Base-by-base conservation (phyloP, 2,113 vertebrate species). In the Aplodontia rufa region DNA sequence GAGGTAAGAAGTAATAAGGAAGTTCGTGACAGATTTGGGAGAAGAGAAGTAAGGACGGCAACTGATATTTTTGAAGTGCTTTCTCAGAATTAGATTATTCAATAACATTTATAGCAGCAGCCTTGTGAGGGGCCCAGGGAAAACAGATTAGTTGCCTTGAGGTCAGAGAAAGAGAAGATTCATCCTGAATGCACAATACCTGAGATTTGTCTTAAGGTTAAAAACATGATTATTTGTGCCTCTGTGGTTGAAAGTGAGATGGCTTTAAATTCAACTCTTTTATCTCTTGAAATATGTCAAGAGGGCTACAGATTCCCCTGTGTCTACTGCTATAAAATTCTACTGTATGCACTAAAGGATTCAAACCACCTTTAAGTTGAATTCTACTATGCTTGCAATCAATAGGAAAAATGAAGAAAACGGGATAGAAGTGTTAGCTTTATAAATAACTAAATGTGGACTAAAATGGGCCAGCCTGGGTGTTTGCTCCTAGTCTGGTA, bases 211-310 rank as follows among this genome's bases (percentile, higher is more conserved):
- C 60, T 74, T 95, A 69, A 89, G 60, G 94, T 58, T 94, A 60
- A 95, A 96, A 96, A 68, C 51, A 53, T 5, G 17, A 66, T 75
- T 91, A 79, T 79, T 92, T 95, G 86, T 75, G 74, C 40, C 91
- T 66, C 49, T 45, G 30, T 90, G 96, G 47, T 89, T 88, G 74
- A 89, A 91, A 94, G 89, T 40, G 64, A 96, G 83, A 89, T 93
- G 66, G 64, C 32, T 96, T 79, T 89, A 76, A 86, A 90, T 76
- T 76, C 88, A 93, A 93, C 55, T 85, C n/a, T 93, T 95, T 80
- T 68, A 53, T 72, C 68, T 71, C 68, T 92, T 89, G 71, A 95
- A 90, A 58, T 89, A 75, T 32, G 32, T 91, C 94, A 47, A 71
- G 93, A 80, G 80, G 68, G 11, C 45, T 9, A 19, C 20, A 51